Percentiles rank a stretch among this genome's conserved stretches.
Evolutionary conservation across 2,888 invertebrate genomes (phyloP).

Genomic region (Calliscelio sp.): DNA sequence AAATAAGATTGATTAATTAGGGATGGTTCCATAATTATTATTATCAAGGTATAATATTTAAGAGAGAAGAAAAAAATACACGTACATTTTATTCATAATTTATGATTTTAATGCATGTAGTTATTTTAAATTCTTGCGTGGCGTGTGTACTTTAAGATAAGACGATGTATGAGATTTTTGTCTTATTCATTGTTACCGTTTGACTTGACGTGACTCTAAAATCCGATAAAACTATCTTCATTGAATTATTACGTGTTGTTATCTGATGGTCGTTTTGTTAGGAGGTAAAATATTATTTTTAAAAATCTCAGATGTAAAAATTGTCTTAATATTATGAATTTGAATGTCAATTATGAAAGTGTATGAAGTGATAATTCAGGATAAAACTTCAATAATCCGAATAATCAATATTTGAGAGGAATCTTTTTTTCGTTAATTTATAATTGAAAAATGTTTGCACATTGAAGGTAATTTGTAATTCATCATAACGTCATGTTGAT

Average conservation of each 20-base stretch:
- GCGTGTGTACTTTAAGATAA: constrained; percentile 3
- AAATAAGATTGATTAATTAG: constrained; percentile 26
- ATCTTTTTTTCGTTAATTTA: no score
- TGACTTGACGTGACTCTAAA: constrained; percentile 4
- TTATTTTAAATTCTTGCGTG: background rate
- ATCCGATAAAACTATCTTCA: constrained; percentile 4
- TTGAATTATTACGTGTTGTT: background rate
- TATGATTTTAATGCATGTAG: background rate
- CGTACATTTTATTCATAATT: background rate
- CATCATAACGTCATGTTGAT: no score
- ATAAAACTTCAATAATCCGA: no score
- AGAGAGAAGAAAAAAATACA: background rate
- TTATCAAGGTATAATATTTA: background rate
- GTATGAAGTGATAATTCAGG: no score
- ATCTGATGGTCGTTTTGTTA: background rate
- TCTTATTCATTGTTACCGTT: constrained; percentile 7
- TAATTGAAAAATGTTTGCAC: no score
- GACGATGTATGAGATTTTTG: background rate
- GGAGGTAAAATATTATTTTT: background rate
- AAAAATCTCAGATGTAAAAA: background rate
- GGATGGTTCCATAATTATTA: background rate
- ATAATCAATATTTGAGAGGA: no score
- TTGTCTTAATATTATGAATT: no score
- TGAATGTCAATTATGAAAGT: no score
- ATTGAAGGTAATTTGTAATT: no score